Percentiles rank a stretch among this genome's conserved stretches.
Conservation (phyloP, 2,888 invertebrate species). For the Stratiomys singularior region DNA sequence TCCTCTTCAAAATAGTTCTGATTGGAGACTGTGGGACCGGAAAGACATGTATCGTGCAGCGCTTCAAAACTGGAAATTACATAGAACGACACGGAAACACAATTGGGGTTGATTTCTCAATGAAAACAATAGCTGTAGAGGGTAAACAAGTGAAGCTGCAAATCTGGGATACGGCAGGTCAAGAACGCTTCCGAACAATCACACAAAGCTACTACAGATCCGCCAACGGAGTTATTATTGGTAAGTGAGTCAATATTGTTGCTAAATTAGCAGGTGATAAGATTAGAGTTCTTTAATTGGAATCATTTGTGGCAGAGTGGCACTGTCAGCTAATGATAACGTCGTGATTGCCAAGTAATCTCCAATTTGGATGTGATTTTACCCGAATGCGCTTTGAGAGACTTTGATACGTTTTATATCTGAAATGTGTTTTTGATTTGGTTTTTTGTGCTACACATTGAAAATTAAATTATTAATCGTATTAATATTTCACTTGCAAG, state of each 20-base stretch:
- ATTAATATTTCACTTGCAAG: too few species aligned
- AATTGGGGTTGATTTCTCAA: conserved; percentile 97
- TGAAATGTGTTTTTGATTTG: too few species aligned
- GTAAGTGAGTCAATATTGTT: conserved; percentile 64
- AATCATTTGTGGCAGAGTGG: too few species aligned
- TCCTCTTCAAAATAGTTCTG: conserved; percentile 93
- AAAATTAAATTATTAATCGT: too few species aligned
- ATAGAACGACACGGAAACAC: conserved; percentile 96
- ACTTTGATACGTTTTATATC: too few species aligned
- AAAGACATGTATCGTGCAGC: conserved; percentile 95
- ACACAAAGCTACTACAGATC: conserved; percentile 97
- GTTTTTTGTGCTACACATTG: too few species aligned
- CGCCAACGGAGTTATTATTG: conserved; percentile 95
- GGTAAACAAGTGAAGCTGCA: conserved; percentile 89
- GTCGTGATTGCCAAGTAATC: too few species aligned
- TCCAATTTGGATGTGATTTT: too few species aligned
- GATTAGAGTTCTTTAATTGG: too few species aligned
- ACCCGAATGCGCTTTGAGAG: too few species aligned
- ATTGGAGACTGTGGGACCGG: conserved; percentile 93
- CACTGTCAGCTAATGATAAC: too few species aligned
- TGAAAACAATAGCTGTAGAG: conserved; percentile 95
- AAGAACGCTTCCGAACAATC: conserved; percentile 95
- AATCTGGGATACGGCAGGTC: conserved; percentile 98
- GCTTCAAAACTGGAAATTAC: conserved; percentile 95
- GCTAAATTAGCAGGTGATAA: not conserved